Percentiles rank a stretch among this genome's conserved stretches.
These are phyloP conservation scores for Onychostoma macrolepis DNA, from an alignment of 2,113 vertebrate genomes.

Conservation along the genomic window DNA sequence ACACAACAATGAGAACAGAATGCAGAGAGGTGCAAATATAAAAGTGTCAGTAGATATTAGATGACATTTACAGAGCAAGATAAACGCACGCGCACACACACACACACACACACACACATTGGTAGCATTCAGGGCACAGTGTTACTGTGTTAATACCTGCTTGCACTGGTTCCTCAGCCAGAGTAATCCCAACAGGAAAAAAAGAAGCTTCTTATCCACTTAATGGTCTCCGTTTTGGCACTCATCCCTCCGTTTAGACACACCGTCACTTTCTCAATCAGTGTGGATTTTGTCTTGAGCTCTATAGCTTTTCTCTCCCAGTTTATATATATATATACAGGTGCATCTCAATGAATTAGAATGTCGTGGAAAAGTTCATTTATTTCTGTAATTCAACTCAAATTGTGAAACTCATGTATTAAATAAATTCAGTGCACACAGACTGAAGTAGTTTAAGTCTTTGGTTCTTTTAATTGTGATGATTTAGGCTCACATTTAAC, in stretches of 20 bases:
- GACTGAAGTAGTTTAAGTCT: no score
- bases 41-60: background rate
- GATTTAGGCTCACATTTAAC: no score
- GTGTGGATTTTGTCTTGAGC: constrained; percentile 24
- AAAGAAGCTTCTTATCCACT: constrained; percentile 61
- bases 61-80: background rate
- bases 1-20: background rate
- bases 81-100: background rate
- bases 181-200: constrained; percentile 57
- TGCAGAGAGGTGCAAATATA: background rate
- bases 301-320: background rate
- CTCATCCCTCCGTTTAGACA: constrained; percentile 24
- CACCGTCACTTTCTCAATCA: constrained; percentile 41
- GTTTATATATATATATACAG: no score
- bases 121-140: constrained; percentile 21
- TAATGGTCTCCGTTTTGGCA: constrained; percentile 44
- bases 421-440: no score
- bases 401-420: no score
- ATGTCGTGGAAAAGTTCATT: no score
- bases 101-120: background rate
- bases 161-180: constrained; percentile 65
- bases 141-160: constrained; percentile 70
- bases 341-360: no score
- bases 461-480: no score
- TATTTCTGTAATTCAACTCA: no score